A percentile compares a stretch with the other conserved stretches of the same genome.
phyloP scores from a whole-genome alignment of 2,888 invertebrate species.

The Erebia aethiops region DNA sequence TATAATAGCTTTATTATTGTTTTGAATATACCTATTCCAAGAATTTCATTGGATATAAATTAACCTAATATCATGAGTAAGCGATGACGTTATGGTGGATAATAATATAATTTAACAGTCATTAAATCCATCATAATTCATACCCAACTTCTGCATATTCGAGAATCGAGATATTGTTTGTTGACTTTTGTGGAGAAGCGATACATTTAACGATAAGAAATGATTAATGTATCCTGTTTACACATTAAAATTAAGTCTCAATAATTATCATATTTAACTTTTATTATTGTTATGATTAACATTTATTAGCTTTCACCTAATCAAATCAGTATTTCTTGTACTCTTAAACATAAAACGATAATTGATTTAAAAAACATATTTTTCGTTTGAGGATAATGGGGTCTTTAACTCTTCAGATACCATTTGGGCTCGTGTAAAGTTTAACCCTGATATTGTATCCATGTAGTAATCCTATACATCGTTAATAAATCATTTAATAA shows the following conservation, averaged over 20 bases:
- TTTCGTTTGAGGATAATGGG: too few species aligned
- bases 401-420: too few species aligned
- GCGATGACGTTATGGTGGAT: background rate
- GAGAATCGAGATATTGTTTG: background rate
- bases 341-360: too few species aligned
- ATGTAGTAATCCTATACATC: too few species aligned
- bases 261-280: constrained; percentile 1
- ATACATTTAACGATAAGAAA: constrained; percentile 15
- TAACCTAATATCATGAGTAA: background rate
- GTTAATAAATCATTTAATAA: too few species aligned
- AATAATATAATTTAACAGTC: background rate
- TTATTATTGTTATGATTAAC: background rate
- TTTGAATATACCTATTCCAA: background rate
- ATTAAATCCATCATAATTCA: background rate
- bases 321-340: background rate
- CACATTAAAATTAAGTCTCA: constrained; percentile 3
- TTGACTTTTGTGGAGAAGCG: background rate
- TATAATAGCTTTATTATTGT: background rate
- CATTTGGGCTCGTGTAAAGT: too few species aligned
- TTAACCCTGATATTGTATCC: too few species aligned
- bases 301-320: background rate
- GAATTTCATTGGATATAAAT: background rate
- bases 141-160: background rate
- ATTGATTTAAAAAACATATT: too few species aligned
- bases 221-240: constrained; percentile 22